Evolutionary conservation across 2,888 invertebrate genomes (phyloP).

Genomic region (Carterocephalus palaemon): DNA sequence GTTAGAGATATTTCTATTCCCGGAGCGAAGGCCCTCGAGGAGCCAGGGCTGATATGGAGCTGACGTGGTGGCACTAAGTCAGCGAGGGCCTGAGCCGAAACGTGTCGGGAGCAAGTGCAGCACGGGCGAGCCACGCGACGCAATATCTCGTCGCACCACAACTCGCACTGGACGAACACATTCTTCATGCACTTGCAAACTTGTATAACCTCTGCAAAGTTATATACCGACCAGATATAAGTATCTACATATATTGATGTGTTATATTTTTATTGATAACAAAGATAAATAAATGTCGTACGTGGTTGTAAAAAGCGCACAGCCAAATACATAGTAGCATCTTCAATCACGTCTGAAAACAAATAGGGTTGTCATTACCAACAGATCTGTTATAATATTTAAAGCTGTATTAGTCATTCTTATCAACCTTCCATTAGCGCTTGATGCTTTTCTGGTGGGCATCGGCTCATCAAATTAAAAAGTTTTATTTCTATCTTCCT

Average conservation of each 20-base stretch:
- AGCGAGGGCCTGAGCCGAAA: conserved; percentile 46
- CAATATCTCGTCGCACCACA: conserved; percentile 66
- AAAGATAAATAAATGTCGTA: conserved; percentile 36
- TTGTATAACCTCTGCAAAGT: conserved; percentile 49
- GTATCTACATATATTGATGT: background rate
- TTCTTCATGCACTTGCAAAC: conserved; percentile 71
- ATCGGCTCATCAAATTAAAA: conserved; percentile 43
- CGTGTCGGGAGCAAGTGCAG: conserved; percentile 59
- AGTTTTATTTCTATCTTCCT: conserved; percentile 66
- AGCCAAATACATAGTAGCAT: conserved; percentile 57
- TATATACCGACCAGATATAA: no score
- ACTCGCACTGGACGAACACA: conserved; percentile 66
- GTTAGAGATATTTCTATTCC: conserved; percentile 48
- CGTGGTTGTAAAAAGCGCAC: conserved; percentile 57
- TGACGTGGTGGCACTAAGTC: conserved; percentile 43
- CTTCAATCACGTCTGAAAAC: conserved; percentile 61
- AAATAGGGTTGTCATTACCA: conserved; percentile 3
- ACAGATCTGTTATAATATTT: background rate
- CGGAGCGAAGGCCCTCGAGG: conserved; percentile 39
- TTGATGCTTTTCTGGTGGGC: conserved; percentile 41
- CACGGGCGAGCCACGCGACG: conserved; percentile 55
- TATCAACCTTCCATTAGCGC: conserved; percentile 49
- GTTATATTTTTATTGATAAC: background rate
- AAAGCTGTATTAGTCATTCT: background rate
- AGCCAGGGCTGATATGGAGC: conserved; percentile 36